Evolutionary conservation across 2,113 vertebrate genomes (phyloP), one percentile per base, ranked within the genome.

Genomic region (Fregata magnificens): DNA sequence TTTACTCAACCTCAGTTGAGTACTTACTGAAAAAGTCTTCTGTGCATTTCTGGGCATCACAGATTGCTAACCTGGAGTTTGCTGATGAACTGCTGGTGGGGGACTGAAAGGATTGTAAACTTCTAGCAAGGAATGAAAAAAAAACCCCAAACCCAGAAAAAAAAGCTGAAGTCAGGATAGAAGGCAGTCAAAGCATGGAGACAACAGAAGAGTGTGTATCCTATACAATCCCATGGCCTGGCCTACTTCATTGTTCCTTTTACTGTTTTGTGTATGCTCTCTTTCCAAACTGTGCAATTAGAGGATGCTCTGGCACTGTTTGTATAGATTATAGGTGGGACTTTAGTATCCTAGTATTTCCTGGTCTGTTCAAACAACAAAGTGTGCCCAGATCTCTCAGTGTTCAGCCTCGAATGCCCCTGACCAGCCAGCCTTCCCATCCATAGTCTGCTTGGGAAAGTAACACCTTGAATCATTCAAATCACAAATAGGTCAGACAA

Each of bases 121-220:
- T 5, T 11, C 28, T 47, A 52, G 17, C 32, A 84, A 70, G 14
- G 19, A 69, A 65, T 21, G 17, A 52, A 49, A 40, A 32, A 47
- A 62, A 36, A 0, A 21, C 40, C 7, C 11, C 11, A 11, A 47
- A 47, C 45, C 32, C 45, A 47, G 42, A n/a, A 29, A 31, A 63
- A 82, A 82, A 4, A 34, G 4, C 14, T 53, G 16, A 81, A 69
- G 29, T 67, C 14, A 58, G 36, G 14, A 49, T 19, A 66, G 31
- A 85, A 76, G 44, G 14, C 45, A 63, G 28, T 31, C 21, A 71
- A 86, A 82, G 24, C 66, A 85, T 2, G 2, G 42, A 88, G 38
- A 38, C 25, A 78, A 56, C 24, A 70, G 21, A 45, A 66, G 2
- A 2, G 0, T 13, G 3, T 36, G 21, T 34, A 15, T 61, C 34